A percentile compares a stretch with the other conserved stretches of the same genome.
Conservation (phyloP, 2,113 vertebrate genomes). For the Pseudopipra pipra region DNA sequence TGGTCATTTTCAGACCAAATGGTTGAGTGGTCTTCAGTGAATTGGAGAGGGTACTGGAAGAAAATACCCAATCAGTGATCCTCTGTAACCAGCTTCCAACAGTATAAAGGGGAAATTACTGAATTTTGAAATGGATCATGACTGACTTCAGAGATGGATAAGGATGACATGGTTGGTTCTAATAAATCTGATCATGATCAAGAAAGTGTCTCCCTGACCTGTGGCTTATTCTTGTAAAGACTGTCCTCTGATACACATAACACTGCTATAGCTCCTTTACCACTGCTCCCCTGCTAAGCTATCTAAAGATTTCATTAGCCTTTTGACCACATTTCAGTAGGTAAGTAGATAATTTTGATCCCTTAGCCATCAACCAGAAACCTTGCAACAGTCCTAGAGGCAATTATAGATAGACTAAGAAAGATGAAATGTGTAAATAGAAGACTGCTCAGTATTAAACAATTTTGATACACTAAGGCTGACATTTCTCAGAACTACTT, state of each 20-base stretch:
- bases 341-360: neutral
- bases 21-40: neutral
- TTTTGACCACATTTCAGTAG: neutral
- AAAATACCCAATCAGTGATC: neutral
- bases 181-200: neutral
- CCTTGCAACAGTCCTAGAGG: neutral
- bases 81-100: neutral
- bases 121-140: neutral
- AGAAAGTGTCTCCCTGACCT: neutral
- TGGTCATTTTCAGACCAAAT: neutral
- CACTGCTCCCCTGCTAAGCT: neutral
- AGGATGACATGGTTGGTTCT: accelerated
- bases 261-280: neutral
- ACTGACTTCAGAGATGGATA: neutral
- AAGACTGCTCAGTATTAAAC: neutral
- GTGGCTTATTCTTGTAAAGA: neutral
- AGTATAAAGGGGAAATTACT: neutral
- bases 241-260: neutral
- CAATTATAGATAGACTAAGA: neutral
- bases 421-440: neutral
- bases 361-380: neutral
- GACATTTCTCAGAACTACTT: neutral
- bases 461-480: neutral
- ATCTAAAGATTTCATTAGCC: neutral
- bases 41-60: neutral